These are phyloP conservation scores for Oophaga sylvatica DNA, from an alignment of 2,797 vertebrate genomes.

Conservation along the genomic window DNA sequence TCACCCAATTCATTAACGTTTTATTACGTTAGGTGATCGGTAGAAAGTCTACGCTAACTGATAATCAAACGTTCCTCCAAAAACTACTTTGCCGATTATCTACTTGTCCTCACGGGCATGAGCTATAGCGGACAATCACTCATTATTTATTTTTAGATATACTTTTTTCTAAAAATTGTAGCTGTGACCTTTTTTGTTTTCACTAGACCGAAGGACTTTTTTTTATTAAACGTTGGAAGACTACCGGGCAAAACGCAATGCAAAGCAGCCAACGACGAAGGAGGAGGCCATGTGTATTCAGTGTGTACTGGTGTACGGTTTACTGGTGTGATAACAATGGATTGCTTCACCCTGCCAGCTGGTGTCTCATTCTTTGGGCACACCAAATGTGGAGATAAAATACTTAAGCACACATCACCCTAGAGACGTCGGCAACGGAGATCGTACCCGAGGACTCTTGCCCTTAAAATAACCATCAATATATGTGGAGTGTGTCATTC, in stretches of 20 bases:
- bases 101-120: no score
- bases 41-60: no score
- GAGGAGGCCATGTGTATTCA: constrained; percentile 15
- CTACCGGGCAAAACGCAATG: neutral
- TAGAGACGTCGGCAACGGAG: neutral
- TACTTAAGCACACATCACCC: constrained; percentile 25
- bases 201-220: neutral
- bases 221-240: neutral
- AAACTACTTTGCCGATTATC: no score
- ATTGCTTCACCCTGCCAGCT: constrained; percentile 26
- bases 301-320: constrained; percentile 18
- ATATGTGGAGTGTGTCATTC: constrained; percentile 45
- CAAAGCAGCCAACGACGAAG: neutral
- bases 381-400: constrained; percentile 26
- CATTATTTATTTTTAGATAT: neutral
- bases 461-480: constrained; percentile 53
- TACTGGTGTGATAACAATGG: constrained; percentile 6
- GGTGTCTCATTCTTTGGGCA: constrained; percentile 25
- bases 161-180: neutral
- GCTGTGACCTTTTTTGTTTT: neutral
- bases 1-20: no score
- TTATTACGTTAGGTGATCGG: no score
- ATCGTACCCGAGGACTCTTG: constrained; percentile 30
- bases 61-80: no score
- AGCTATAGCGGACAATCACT: no score